These are phyloP conservation scores for Xestia ashworthii DNA, from an alignment of 2,888 invertebrate species.

Conservation along the genomic window DNA sequence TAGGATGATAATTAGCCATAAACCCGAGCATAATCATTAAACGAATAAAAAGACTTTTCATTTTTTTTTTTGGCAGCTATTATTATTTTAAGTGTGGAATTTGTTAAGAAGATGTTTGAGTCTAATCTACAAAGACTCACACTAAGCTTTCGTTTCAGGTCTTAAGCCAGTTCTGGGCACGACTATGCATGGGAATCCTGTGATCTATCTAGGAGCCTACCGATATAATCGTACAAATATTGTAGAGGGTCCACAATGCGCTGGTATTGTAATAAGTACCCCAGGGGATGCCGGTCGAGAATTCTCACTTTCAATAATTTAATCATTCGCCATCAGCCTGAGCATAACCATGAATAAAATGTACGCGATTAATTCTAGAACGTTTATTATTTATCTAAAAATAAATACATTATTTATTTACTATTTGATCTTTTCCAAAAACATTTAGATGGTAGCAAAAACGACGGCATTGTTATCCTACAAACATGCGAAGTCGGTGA, in stretches of 20 bases:
- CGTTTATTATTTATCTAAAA: background rate
- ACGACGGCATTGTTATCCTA: background rate
- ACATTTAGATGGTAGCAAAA: background rate
- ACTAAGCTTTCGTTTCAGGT: constrained; percentile 2
- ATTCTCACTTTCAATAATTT: constrained; percentile 40
- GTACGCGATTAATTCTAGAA: background rate
- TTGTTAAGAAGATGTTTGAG: background rate
- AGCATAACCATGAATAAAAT: constrained; percentile 33
- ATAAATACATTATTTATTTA: background rate
- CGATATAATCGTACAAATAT: constrained; percentile 46
- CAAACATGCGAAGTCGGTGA: background rate
- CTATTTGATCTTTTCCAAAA: background rate
- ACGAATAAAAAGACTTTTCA: background rate
- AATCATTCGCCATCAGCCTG: constrained; percentile 15
- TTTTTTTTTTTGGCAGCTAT: too few species aligned
- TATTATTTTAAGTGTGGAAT: too few species aligned
- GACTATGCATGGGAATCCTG: constrained; percentile 54
- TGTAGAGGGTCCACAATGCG: constrained; percentile 44
- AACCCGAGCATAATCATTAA: background rate
- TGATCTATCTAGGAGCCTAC: constrained; percentile 47
- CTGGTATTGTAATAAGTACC: constrained; percentile 51
- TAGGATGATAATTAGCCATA: background rate
- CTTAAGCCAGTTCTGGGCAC: constrained; percentile 28
- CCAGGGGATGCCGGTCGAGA: constrained; percentile 44
- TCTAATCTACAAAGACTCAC: background rate